Percentiles rank a stretch among this genome's conserved stretches.
These are phyloP conservation scores for Drosophila bocki DNA, from an alignment of 1,140 invertebrate genomes.

Conservation along the genomic window DNA sequence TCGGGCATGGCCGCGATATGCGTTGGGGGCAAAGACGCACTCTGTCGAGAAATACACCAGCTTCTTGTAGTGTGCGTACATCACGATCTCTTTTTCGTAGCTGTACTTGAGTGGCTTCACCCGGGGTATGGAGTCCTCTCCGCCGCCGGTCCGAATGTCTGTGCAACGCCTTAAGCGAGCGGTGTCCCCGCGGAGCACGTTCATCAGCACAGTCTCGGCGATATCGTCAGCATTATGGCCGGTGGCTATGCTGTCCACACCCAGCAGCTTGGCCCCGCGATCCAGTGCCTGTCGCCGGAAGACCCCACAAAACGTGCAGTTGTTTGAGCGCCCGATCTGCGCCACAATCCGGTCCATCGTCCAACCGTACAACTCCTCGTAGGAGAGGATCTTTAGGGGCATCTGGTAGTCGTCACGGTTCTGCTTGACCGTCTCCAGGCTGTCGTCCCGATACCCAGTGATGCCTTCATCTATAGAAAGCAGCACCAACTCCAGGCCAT, in stretches of 20 bases:
- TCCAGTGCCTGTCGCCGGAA: slow-evolving; percentile 98
- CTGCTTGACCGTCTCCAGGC: slow-evolving; percentile 97
- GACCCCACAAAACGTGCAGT: slow-evolving; percentile 99
- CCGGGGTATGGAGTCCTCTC: slow-evolving; percentile 94
- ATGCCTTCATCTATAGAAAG: slow-evolving; percentile 99
- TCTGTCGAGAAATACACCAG: slow-evolving; percentile 99
- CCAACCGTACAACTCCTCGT: slow-evolving; percentile 99
- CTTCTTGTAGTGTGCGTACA: slow-evolving; percentile 99
- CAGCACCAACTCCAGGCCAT: slow-evolving; percentile 95
- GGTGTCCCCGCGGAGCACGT: slow-evolving; percentile 98
- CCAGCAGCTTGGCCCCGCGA: slow-evolving; percentile 94
- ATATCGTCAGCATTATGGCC: slow-evolving; percentile 99
- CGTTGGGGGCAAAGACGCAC: slow-evolving; percentile 99
- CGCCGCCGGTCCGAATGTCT: slow-evolving; percentile 93
- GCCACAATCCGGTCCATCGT: slow-evolving; percentile 99
- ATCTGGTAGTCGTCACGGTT: slow-evolving; percentile 97
- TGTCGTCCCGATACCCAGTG: slow-evolving; percentile 98
- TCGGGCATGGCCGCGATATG: slow-evolving; percentile 97
- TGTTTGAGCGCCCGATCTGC: slow-evolving; percentile 97
- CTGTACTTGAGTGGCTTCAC: slow-evolving; percentile 99
- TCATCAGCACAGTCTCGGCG: slow-evolving; percentile 99
- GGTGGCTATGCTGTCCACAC: slow-evolving; percentile 97
- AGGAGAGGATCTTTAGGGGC: slow-evolving; percentile 98
- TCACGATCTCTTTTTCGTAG: slow-evolving; percentile 99
- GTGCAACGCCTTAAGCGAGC: slow-evolving; percentile 96